Evolutionary conservation across 23 tunicate species (phyloP).

Genomic region (Ciona savignyi): DNA sequence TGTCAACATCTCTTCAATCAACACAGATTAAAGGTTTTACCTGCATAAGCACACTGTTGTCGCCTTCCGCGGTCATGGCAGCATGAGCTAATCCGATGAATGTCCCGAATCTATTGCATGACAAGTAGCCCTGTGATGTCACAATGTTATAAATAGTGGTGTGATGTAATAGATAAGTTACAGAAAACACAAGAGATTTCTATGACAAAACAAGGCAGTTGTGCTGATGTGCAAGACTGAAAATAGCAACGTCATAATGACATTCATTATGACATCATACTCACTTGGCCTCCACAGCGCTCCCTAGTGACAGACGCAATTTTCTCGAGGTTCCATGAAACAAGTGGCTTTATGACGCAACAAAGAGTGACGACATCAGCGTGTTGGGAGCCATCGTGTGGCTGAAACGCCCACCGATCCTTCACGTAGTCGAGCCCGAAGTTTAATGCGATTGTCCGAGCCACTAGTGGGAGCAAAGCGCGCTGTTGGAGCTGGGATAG

Average conservation of each 20-base stretch:
- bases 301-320: conserved; percentile 71
- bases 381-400: conserved; percentile 74
- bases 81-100: conserved; percentile 96
- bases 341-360: conserved; percentile 95
- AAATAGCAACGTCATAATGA: too few relatives aligned
- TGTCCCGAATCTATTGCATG: conserved; percentile 95
- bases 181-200: too few relatives aligned
- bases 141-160: too few relatives aligned
- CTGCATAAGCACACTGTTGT: conserved; percentile 95
- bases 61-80: conserved; percentile 99
- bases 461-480: conserved; percentile 78
- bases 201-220: too few relatives aligned
- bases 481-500: conserved; percentile 66
- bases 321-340: conserved; percentile 82
- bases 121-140: conserved; percentile 73
- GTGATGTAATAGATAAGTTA: too few relatives aligned
- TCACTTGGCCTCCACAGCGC: conserved; percentile 96
- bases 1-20: too few relatives aligned
- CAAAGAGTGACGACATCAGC: conserved; percentile 87
- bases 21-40: too few relatives aligned
- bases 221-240: too few relatives aligned
- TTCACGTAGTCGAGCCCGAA: conserved; percentile 91
- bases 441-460: conserved; percentile 86
- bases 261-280: neutral
- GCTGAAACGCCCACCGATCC: conserved; percentile 89